Base-by-base conservation (phyloP, 2,113 vertebrate genomes). In the Toxostoma redivivum region DNA sequence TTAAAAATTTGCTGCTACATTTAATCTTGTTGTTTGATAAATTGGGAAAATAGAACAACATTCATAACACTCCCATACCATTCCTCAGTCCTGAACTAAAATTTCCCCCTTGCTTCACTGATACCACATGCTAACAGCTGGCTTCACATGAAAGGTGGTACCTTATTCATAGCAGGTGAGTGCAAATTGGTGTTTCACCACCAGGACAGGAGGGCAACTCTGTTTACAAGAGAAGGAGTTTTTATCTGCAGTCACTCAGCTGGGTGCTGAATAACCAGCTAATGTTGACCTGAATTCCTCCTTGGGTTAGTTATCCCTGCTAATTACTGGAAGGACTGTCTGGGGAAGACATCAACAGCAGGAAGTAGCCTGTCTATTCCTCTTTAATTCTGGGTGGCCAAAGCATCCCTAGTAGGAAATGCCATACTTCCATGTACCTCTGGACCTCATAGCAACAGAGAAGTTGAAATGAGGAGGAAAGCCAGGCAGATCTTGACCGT, bases 401-500 rank as follows among this genome's bases (percentile, higher is more conserved):
- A 47, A 19, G 3, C 12, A 25, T 27, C 16, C 58, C 22, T 53
- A 35, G 12, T 8, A 42, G 12, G 19, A 11, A 81, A 40, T 33
- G n/a, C 8, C 28, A 24, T 27, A 24, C 5, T 37, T 30, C 21
- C 13, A 7, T 28, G 4, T 51, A 19, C 11, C 27, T 70, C 28
- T 70, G 14, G 12, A 44, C 5, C 30, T 69, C 18, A 33, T 1
- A 74, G 42, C 27, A 81, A 25, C 11, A 57, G 47, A 58, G 54
- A 67, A 37, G 15, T 8, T 35, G 22, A 25, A 66, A 10, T 12
- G 22, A 67, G 38, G 19, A 74, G n/a, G 16, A 88, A 69, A 80
- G 3, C 3, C 15, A 58, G 20, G n/a, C 5, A 69, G 10, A 44
- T 18, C 28, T 28, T 4, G 1, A 5, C 17, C 30, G 27, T 6